Conservation (phyloP, 2,797 vertebrate genomes). For the Gambusia yucatana region DNA sequence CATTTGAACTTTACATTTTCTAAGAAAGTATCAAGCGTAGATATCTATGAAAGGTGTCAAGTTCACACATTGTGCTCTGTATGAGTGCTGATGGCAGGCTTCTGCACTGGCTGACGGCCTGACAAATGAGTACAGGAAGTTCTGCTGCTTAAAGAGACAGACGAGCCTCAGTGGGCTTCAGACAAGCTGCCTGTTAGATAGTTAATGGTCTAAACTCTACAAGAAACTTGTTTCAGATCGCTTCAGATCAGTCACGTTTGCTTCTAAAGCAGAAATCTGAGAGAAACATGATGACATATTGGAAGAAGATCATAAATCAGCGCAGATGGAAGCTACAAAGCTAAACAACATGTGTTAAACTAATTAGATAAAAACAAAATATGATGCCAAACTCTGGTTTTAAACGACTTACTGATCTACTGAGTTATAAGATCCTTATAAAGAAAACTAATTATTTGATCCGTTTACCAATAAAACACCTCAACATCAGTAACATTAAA, state of each 20-base stretch:
- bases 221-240: neutral
- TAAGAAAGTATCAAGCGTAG: conserved; percentile 18
- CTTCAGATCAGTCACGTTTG: neutral
- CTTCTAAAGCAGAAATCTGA: neutral
- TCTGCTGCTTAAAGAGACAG: neutral
- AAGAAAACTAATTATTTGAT: neutral
- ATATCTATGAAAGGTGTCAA: conserved; percentile 13
- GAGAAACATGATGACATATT: neutral
- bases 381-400: neutral
- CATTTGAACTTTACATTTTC: conserved; percentile 44
- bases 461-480: neutral
- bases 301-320: neutral
- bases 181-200: conserved; percentile 5
- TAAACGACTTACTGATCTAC: neutral
- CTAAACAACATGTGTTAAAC: neutral
- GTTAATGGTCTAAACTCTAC: neutral
- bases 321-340: neutral
- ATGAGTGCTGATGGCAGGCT: neutral
- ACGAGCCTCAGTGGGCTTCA: neutral
- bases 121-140: conserved; percentile 11
- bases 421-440: neutral
- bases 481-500: neutral
- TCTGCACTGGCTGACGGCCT: neutral
- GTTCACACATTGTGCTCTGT: neutral
- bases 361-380: neutral